Conservation (phyloP, 1,140 invertebrate species). For the Cotesia typhae region DNA sequence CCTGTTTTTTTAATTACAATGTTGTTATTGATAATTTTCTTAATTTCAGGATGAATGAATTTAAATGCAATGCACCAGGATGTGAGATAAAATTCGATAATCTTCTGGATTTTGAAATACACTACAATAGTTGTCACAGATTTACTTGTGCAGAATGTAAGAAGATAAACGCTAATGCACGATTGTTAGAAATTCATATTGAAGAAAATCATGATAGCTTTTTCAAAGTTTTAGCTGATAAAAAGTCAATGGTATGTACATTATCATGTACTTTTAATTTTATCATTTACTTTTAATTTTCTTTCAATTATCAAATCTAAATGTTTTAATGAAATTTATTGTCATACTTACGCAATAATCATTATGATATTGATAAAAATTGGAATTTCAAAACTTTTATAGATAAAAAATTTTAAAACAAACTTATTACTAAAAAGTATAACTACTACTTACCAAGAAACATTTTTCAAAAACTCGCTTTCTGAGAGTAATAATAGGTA, state of each 20-base stretch:
- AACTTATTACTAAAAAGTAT: background rate
- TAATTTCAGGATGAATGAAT: conserved; percentile 57
- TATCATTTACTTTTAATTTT: conserved; percentile 42
- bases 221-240: conserved; percentile 70
- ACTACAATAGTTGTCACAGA: conserved; percentile 65
- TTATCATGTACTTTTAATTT: conserved; percentile 38
- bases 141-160: conserved; percentile 68
- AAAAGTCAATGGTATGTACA: conserved; percentile 69
- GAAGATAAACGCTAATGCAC: conserved; percentile 69
- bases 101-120: conserved; percentile 63
- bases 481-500: too few relatives aligned
- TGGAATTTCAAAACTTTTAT: background rate
- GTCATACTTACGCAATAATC: conserved; percentile 23
- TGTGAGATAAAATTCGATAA: conserved; percentile 59
- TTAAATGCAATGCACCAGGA: conserved; percentile 58
- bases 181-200: conserved; percentile 76
- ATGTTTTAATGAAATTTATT: background rate
- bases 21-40: background rate
- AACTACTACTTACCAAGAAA: too few relatives aligned
- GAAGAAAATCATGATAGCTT: conserved; percentile 76
- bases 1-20: conserved; percentile 4
- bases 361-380: background rate
- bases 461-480: too few relatives aligned
- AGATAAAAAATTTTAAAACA: too few relatives aligned
- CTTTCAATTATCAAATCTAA: background rate